Percentiles rank a stretch among this genome's conserved stretches.
Evolutionary conservation across 2,888 invertebrate genomes (phyloP).

Genomic region (Drosophila lacicola): DNA sequence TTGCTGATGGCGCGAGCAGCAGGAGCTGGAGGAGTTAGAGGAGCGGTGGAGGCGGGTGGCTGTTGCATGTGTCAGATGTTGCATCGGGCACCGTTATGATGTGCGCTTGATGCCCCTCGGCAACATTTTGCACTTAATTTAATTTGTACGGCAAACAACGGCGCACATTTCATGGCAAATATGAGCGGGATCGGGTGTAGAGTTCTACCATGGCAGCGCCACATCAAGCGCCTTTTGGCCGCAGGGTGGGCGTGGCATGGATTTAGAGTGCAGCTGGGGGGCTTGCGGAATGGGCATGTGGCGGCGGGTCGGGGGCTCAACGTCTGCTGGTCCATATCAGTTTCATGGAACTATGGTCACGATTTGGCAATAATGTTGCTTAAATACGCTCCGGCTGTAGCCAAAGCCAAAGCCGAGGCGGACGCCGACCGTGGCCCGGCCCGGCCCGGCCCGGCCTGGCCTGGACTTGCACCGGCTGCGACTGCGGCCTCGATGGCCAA

Average conservation of each 20-base stretch:
- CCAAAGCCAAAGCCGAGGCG: neutral
- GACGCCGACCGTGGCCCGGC: conserved; percentile 26
- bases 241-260: conserved; percentile 45
- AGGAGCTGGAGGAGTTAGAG: neutral
- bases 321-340: conserved; percentile 81
- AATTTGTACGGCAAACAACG: conserved; percentile 78
- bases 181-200: conserved; percentile 17
- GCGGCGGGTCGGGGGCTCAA: conserved; percentile 8
- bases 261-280: conserved; percentile 22
- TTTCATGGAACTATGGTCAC: conserved; percentile 85
- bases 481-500: conserved; percentile 61
- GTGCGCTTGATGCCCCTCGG: conserved; percentile 65
- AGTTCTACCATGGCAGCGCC: conserved; percentile 51
- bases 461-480: conserved; percentile 38
- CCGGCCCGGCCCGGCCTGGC: neutral
- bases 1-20: neutral
- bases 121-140: conserved; percentile 80
- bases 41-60: neutral
- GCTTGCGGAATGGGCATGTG: neutral
- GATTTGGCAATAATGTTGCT: conserved; percentile 85
- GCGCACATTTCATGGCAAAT: conserved; percentile 45
- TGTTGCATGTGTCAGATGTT: conserved; percentile 59
- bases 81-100: conserved; percentile 68
- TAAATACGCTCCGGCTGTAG: conserved; percentile 71
- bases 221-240: conserved; percentile 64